phyloP scores from a whole-genome alignment of 2,797 vertebrate genomes.

The Telmatherina bonti region DNA sequence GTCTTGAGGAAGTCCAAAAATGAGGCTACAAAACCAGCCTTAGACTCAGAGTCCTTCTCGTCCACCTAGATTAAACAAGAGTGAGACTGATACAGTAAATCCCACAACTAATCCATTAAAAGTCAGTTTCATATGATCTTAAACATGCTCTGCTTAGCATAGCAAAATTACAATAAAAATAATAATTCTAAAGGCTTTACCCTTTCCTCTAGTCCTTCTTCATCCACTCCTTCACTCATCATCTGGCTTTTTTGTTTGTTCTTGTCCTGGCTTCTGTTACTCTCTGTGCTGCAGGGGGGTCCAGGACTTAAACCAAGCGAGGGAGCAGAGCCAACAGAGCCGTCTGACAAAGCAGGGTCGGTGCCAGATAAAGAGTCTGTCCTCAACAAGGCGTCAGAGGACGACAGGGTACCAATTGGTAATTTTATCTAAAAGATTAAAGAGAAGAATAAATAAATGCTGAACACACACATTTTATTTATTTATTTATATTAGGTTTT shows the following conservation, averaged over 20 bases:
- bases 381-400: conserved; percentile 83
- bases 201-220: conserved; percentile 80
- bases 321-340: conserved; percentile 86
- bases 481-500: too few species aligned
- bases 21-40: conserved; percentile 93
- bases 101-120: background rate
- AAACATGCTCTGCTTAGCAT: background rate
- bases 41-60: conserved; percentile 91
- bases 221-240: conserved; percentile 76
- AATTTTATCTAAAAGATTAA: conserved; percentile 80
- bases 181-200: conserved; percentile 47
- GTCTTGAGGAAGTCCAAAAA: conserved; percentile 95
- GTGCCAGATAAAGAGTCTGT: conserved; percentile 86
- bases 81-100: conserved; percentile 6
- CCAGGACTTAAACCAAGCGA: conserved; percentile 84
- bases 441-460: conserved; percentile 12
- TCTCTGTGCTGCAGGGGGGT: conserved; percentile 85
- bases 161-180: background rate
- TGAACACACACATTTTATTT: too few species aligned
- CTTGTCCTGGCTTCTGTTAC: conserved; percentile 89
- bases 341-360: conserved; percentile 85
- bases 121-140: background rate
- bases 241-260: conserved; percentile 89
- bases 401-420: conserved; percentile 81
- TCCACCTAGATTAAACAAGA: conserved; percentile 80